Evolutionary conservation across 2,797 vertebrate genomes (phyloP).

Genomic region (Amniataba percoides): DNA sequence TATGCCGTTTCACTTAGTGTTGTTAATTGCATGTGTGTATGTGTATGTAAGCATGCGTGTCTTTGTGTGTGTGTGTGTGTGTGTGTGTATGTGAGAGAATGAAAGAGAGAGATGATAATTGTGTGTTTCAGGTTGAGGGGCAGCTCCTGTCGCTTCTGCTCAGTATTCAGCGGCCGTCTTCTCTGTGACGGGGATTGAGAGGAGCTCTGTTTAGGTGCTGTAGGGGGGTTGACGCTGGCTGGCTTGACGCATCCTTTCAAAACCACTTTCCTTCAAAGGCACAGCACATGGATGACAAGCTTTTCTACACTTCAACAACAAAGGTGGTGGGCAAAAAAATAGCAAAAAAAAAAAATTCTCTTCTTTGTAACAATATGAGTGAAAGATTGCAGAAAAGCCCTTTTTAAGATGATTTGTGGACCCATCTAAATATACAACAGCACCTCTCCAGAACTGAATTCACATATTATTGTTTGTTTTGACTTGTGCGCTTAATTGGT

Average conservation of each 20-base stretch:
- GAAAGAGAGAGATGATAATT: conserved; percentile 38
- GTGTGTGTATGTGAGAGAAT: background rate
- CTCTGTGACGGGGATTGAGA: conserved; percentile 71
- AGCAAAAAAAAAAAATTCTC: conserved; percentile 4
- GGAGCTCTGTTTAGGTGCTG: conserved; percentile 72
- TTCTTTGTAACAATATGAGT: conserved; percentile 2
- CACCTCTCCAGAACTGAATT: background rate
- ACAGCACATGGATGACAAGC: conserved; percentile 60
- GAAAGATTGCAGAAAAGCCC: background rate
- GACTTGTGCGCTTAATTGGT: background rate
- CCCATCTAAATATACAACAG: background rate
- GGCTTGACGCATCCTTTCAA: conserved; percentile 72
- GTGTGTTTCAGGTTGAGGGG: conserved; percentile 62
- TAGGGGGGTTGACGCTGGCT: conserved; percentile 49
- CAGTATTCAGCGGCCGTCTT: conserved; percentile 74
- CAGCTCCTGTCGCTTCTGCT: conserved; percentile 72
- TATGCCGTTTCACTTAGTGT: conserved; percentile 40
- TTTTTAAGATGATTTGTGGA: background rate
- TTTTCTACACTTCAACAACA: conserved; percentile 42
- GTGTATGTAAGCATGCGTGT: conserved; percentile 22
- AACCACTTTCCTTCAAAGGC: conserved; percentile 70
- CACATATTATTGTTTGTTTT: background rate
- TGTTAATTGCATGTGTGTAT: conserved; percentile 49
- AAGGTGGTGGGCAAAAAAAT: conserved; percentile 29
- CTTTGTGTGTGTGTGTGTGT: conserved; percentile 15